Evolutionary conservation across 64 coral and sea anemone species (phyloP).

Genomic region (Porites australiensis): DNA sequence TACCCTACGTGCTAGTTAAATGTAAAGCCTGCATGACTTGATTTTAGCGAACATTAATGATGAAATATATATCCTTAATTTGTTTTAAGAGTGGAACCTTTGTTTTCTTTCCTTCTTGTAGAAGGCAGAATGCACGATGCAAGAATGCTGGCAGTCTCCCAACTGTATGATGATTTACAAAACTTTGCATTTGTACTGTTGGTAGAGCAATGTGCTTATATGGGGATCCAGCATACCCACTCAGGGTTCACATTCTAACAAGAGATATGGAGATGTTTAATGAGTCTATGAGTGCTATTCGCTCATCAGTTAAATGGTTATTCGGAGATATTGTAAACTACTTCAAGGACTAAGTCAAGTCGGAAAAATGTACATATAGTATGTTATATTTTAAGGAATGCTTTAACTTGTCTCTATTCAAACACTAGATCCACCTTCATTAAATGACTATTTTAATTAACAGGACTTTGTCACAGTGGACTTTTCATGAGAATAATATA

Average conservation of each 20-base stretch:
- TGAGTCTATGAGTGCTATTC: background rate
- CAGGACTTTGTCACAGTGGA: conserved; percentile 45
- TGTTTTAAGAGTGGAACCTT: too few species aligned
- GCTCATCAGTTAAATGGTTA: too few species aligned
- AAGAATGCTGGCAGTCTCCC: conserved; percentile 45
- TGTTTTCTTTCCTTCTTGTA: conserved; percentile 43
- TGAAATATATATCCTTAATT: conserved; percentile 38
- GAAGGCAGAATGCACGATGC: conserved; percentile 25
- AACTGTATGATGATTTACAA: conserved; percentile 42
- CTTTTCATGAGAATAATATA: conserved; percentile 37
- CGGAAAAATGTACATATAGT: background rate
- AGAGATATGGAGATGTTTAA: conserved; percentile 44
- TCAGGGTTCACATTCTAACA: conserved; percentile 41
- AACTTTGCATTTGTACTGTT: conserved; percentile 50
- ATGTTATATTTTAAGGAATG: conserved; percentile 44
- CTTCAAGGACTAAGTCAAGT: background rate
- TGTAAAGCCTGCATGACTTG: conserved; percentile 9
- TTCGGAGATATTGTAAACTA: too few species aligned
- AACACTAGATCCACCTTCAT: conserved; percentile 56
- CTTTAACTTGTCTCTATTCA: conserved; percentile 37
- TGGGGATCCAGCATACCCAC: background rate
- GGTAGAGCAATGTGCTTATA: conserved; percentile 40
- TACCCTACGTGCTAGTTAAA: background rate
- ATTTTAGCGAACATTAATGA: conserved; percentile 33
- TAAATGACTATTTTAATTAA: conserved; percentile 49